These are phyloP conservation scores for Spodoptera litura DNA, from an alignment of 1,140 invertebrate genomes.

Conservation along the genomic window DNA sequence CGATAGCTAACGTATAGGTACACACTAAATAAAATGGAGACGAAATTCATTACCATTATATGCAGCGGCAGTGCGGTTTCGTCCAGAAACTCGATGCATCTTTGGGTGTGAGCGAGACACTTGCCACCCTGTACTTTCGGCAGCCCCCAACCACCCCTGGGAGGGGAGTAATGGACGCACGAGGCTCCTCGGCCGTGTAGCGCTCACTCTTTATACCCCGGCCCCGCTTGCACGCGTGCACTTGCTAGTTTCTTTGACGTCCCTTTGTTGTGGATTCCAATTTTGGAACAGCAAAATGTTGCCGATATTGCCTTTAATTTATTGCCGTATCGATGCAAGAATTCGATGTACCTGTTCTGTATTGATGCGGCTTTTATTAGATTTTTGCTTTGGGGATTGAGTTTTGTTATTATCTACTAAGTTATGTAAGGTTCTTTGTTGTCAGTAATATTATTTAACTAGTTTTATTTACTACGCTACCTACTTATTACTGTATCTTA, in stretches of 20 bases:
- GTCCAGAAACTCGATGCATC: conserved; percentile 82
- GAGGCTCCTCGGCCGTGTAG: conserved; percentile 77
- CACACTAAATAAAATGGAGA: conserved; percentile 49
- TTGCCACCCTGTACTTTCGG: conserved; percentile 73
- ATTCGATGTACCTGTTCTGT: conserved; percentile 13
- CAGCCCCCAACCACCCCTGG: conserved; percentile 58
- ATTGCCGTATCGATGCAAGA: conserved; percentile 17
- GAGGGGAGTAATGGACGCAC: conserved; percentile 81
- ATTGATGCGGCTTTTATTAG: not conserved
- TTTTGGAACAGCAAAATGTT: conserved; percentile 70
- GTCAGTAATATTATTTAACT: too few relatives aligned
- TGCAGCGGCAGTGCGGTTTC: conserved; percentile 76
- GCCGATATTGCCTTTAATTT: conserved; percentile 64
- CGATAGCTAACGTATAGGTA: conserved; percentile 50
- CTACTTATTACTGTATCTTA: too few relatives aligned
- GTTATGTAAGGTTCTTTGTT: not conserved
- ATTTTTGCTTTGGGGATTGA: not conserved
- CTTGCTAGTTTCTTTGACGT: conserved; percentile 84
- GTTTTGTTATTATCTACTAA: not conserved
- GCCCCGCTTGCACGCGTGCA: conserved; percentile 77
- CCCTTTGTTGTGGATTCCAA: conserved; percentile 84
- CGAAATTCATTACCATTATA: conserved; percentile 79
- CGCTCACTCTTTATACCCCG: conserved; percentile 77
- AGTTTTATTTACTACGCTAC: too few relatives aligned
- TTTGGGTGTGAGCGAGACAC: conserved; percentile 77